Evolutionary conservation across 2,797 vertebrate species (phyloP).

Genomic region (Melanotaenia parkinsoni): DNA sequence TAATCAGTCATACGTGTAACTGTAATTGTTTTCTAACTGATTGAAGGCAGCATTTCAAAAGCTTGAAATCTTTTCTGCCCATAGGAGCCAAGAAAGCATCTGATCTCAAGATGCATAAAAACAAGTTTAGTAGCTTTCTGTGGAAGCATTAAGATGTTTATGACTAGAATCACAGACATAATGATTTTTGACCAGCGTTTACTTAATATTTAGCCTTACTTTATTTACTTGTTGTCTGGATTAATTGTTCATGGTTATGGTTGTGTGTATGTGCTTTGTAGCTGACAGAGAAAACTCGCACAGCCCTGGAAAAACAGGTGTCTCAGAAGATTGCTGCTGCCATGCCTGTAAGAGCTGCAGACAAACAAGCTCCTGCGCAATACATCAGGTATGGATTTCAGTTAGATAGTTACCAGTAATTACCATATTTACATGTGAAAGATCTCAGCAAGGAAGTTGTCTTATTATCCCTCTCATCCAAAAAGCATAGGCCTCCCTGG

Average conservation of each 20-base stretch:
- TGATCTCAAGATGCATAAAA: not conserved
- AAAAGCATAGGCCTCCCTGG: not conserved
- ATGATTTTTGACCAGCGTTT: not conserved
- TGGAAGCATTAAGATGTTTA: not conserved
- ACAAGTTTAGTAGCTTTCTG: not conserved
- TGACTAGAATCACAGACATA: not conserved
- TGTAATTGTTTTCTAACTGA: not conserved
- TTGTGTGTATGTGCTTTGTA: conserved; percentile 67
- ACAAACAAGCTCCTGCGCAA: conserved; percentile 96
- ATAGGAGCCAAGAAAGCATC: not conserved
- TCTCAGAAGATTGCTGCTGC: conserved; percentile 98
- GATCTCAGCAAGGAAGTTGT: not conserved
- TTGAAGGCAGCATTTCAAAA: not conserved
- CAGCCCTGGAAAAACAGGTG: conserved; percentile 93
- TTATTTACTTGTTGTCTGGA: not conserved
- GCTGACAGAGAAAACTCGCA: conserved; percentile 97
- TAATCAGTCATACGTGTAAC: not conserved
- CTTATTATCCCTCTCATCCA: not conserved
- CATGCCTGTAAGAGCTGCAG: conserved; percentile 98
- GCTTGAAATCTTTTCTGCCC: not conserved
- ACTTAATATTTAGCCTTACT: not conserved
- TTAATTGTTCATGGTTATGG: not conserved
- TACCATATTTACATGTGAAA: not conserved
- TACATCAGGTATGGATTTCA: conserved; percentile 90
- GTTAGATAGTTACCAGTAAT: not conserved